Evolutionary conservation across 2,113 vertebrate species (phyloP).

Genomic region (Nesoenas mayeri): DNA sequence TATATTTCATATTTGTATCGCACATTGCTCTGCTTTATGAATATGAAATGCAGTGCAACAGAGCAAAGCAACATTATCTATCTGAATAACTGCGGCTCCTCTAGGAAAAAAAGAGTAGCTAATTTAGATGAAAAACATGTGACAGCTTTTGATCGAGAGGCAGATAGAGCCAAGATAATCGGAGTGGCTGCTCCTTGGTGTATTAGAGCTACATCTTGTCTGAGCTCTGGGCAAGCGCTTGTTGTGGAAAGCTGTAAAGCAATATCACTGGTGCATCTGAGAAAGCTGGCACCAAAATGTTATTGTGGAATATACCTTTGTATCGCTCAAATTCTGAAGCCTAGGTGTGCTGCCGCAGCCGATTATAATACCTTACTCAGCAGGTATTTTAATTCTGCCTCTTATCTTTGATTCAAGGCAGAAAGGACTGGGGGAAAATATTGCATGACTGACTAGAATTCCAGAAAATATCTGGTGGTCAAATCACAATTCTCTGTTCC

Average conservation of each 20-base stretch:
- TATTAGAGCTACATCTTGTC: neutral
- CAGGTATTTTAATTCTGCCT: neutral
- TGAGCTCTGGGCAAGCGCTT: neutral
- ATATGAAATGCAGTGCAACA: neutral
- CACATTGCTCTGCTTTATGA: neutral
- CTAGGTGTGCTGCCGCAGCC: neutral
- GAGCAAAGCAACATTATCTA: neutral
- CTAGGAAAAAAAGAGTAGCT: neutral
- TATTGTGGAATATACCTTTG: neutral
- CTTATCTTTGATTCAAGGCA: neutral
- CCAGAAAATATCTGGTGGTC: neutral
- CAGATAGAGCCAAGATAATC: neutral
- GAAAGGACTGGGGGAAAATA: neutral
- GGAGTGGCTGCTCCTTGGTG: neutral
- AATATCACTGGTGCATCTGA: neutral
- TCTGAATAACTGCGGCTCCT: neutral
- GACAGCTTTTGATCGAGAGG: neutral
- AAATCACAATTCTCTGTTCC: neutral
- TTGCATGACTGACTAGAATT: neutral
- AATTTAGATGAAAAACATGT: neutral
- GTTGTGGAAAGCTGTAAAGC: neutral
- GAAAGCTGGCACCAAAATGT: neutral
- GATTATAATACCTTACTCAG: neutral
- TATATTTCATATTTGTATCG: neutral
- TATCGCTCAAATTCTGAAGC: neutral